phyloP scores from a whole-genome alignment of 2,797 vertebrate species.

The Eidolon dupreanum region DNA sequence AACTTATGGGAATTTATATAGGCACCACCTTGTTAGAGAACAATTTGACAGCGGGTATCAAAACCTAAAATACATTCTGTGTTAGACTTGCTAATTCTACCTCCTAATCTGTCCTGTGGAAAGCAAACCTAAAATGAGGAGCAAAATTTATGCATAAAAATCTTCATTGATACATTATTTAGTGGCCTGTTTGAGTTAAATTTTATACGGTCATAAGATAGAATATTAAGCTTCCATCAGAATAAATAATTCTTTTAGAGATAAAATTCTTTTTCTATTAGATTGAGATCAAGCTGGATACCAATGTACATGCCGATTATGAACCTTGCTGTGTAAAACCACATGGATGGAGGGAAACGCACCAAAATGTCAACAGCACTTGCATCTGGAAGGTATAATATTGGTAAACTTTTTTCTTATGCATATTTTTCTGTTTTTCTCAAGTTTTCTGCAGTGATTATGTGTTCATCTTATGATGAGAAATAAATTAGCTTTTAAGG shows the following conservation, averaged over 20 bases:
- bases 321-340: neutral
- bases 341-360: neutral
- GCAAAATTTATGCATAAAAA: conserved; percentile 33
- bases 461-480: neutral
- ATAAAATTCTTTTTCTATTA: conserved; percentile 11
- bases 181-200: neutral
- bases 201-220: conserved; percentile 30
- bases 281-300: neutral
- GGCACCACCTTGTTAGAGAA: conserved; percentile 34
- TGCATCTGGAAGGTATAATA: neutral
- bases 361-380: neutral
- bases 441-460: neutral
- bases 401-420: neutral
- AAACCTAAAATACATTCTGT: conserved; percentile 43
- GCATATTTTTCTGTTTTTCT: neutral
- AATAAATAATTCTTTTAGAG: conserved; percentile 12
- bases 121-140: conserved; percentile 47
- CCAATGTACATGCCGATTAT: neutral
- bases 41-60: conserved; percentile 30
- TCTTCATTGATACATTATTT: conserved; percentile 39
- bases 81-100: conserved; percentile 43
- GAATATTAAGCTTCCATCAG: conserved; percentile 21
- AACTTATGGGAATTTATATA: conserved; percentile 47
- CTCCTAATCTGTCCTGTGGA: conserved; percentile 41
- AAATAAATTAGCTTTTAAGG: neutral